phyloP scores from a whole-genome alignment of 2,113 vertebrate genomes.

The Scytalopus superciliaris region DNA sequence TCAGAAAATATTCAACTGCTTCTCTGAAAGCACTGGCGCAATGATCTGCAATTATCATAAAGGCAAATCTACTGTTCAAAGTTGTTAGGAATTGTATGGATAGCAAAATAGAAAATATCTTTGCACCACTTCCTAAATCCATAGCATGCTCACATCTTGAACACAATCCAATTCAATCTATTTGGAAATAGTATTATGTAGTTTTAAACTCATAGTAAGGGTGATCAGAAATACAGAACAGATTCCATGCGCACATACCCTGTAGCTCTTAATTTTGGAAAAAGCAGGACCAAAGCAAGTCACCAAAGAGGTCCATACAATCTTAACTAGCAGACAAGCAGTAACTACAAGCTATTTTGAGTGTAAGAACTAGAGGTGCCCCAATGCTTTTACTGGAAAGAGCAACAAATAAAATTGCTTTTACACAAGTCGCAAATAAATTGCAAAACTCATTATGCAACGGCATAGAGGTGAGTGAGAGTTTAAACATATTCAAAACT shows the following conservation, averaged over 20 bases:
- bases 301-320: neutral
- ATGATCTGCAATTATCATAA: neutral
- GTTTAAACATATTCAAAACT: neutral
- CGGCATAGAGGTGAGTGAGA: neutral
- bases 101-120: neutral
- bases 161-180: neutral
- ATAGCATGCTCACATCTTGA: neutral
- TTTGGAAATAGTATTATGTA: neutral
- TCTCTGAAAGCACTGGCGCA: neutral
- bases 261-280: neutral
- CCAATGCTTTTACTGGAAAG: neutral
- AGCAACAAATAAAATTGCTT: neutral
- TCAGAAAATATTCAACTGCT: neutral
- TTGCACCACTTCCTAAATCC: neutral
- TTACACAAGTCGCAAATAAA: neutral
- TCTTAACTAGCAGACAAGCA: neutral
- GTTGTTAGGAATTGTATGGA: neutral
- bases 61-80: neutral
- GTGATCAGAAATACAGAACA: neutral
- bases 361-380: neutral
- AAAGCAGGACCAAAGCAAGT: neutral
- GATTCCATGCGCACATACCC: neutral
- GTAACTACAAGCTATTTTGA: neutral
- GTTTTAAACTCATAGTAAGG: neutral
- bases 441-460: neutral